Base-by-base conservation (phyloP, 2,113 vertebrate genomes). In the Eidolon helvum region DNA sequence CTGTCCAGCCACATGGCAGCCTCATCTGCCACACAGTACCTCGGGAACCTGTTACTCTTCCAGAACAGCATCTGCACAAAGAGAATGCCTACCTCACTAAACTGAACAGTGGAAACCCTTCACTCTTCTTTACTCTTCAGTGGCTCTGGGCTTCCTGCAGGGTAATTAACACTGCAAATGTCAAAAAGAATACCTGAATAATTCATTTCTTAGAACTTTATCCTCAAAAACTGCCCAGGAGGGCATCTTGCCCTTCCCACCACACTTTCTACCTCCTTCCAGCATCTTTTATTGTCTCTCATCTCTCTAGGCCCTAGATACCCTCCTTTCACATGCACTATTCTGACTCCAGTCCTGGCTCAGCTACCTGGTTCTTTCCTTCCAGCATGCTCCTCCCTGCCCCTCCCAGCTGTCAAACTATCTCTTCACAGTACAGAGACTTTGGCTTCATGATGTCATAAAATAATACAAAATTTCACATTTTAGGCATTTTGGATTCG, bases 401-500 rank as follows among this genome's bases (percentile, higher is more conserved):
- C 43, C 59, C 12, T 88, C 33, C 4, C 18, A 82, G 61, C 0
- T 48, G 48, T 35, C 14, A 45, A n/a, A 28, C 7, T 38, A 16
- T 59, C 72, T 43, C 63, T 43, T 93, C 71, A 78, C 10, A 90
- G 10, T 33, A 65, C 21, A 55, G 74, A 79, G 38, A 86, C 21
- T 55, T n/a, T 61, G 78, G 61, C 69, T 84, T 79, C 65, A 40
- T 48, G 0, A 2, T 79, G 63, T 40, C 22, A 59, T 77, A 63
- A 43, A 55, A 50, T 71, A 79, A 89, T 40, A 72, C 2, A 85
- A 79, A 65, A 79, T 33, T 38, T 84, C 74, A 71, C 50, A 82
- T 35, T 63, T 55, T 22, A 79, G 45, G 38, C 21, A 72, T 63
- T 87, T 93, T 65, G 80, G 30, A 79, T 79, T 94, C 77, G 78